Base-by-base conservation (phyloP, 2,888 invertebrate genomes). In the Ctena decussata region DNA sequence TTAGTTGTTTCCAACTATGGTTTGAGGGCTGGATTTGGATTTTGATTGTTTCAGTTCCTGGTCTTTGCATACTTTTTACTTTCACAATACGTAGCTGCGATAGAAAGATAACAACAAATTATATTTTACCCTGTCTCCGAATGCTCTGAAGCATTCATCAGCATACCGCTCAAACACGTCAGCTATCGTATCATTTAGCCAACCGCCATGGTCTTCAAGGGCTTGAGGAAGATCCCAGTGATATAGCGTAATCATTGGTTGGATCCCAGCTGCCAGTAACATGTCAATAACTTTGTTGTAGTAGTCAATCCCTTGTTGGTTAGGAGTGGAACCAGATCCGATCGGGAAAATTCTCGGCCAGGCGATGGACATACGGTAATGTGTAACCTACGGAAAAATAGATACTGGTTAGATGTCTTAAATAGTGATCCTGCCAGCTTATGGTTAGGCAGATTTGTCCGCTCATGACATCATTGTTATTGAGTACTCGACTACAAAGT, bases 281-380 rank as follows among this genome's bases (percentile, higher is more conserved):
- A 97, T 97, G 91, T 98, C 96, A 77, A 98, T 97, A 69, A 98
- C 95, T 89, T 97, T 97, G 93, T 97, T 97, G 95, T 98, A 98
- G 95, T 98, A 98, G 80, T 97, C 96, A 8, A 98, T 96, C 21
- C 98, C 98, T 1, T 97, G 96, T 53, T 96, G 96, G 93, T 97
- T 98, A 41, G 97, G 46, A 11, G 78, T 71, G 24, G 73, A 76
- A 0, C 73, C 73, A 11, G 90, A 91, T 15, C 94, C 98, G 11
- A 96, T 96, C 0, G 98, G 97, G 87, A 98, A 96, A 75, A 98
- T 96, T 72, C 98, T 96, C 0, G 97, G 95, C 98, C 98, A 98
- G 0, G 97, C 97, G 44, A 96, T 90, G 1, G 96, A 96, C 89
- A 96, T 96, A 15, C 96, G 94, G 80, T 95, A 95, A 79, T 92